Evolutionary conservation across 2,888 invertebrate species (phyloP), one percentile per base, ranked within the genome.

Genomic region (Nudaria mundana): DNA sequence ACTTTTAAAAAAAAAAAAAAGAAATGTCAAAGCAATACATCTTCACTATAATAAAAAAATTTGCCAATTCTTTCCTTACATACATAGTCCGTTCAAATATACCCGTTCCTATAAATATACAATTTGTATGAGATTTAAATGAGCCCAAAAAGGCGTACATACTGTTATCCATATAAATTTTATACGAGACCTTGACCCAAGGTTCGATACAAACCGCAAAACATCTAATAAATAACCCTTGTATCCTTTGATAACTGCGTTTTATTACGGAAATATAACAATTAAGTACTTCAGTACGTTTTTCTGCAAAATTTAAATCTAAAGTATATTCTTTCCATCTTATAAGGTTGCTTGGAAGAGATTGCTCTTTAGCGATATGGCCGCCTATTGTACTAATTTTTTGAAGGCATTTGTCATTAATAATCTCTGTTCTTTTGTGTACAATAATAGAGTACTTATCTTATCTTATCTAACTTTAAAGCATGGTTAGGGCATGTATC

Each of bases 221-320:
- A 50, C 43, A 54, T 30, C 32, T 30, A 36, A 56, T 51, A 53
- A 56, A 56, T 54, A 51, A 44, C 23, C 28, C 16, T 15, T 26
- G 11, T 41, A 40, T 25, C 18, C 36, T 44, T 43, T 41, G 6
- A 8, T 0, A 5, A 3, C 25, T 32, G 22, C 28, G 5, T 32
- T 10, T 7, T 40, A 13, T 18, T 12, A 23, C 14, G 11, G 12
- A 25, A 32, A 14, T 14, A 25, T 24, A 16, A 7, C 10, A 14
- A 8, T 8, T 14, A 13, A 8, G 5, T 3, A 26, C 7, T 28
- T 28, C 8, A 13, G 7, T 28, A 28, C n/a, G 5, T 10, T 25
- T 4, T 6, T 5, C 6, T 11, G 12, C 11, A 6, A 25, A 24
- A 25, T 5, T 25, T n/a, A n/a, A n/a, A n/a, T n/a, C n/a, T n/a